A percentile compares a stretch with the other conserved stretches of the same genome.
phyloP scores from a whole-genome alignment of 2,113 vertebrate genomes.

The Lucifuga dentata region DNA sequence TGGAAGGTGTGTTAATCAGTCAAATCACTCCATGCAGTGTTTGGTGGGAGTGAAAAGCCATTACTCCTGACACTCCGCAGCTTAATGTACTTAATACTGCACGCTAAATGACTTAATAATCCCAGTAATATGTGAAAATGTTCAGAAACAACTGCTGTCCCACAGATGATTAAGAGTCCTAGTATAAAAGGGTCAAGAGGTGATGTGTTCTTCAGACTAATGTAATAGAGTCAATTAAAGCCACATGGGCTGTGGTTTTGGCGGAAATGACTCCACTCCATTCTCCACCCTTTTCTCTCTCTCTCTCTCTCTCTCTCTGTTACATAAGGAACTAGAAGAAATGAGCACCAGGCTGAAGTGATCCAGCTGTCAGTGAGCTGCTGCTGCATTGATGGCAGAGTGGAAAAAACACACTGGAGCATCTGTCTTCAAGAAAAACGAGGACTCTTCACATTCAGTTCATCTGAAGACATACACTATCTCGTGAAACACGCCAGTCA shows the following conservation, averaged over 20 bases:
- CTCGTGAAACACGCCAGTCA: not conserved
- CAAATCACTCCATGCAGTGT: not conserved
- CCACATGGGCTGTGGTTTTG: constrained; percentile 23
- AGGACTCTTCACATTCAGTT: not conserved
- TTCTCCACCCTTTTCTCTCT: constrained; percentile 24
- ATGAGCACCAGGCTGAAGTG: constrained; percentile 55
- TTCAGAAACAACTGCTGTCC: not conserved
- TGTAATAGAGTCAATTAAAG: constrained; percentile 43
- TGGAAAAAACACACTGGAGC: constrained; percentile 13
- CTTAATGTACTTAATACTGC: not conserved
- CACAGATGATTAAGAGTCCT: constrained; percentile 7
- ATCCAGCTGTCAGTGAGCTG: constrained; percentile 14
- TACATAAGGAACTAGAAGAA: constrained; percentile 56
- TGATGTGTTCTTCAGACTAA: constrained; percentile 38
- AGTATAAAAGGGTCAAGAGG: constrained; percentile 18
- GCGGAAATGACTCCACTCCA: constrained; percentile 20
- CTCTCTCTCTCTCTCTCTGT: constrained; percentile 7
- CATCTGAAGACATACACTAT: not conserved
- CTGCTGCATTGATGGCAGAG: constrained; percentile 2
- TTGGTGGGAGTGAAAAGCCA: constrained; percentile 4
- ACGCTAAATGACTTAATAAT: not conserved
- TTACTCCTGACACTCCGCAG: not conserved
- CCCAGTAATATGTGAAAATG: not conserved
- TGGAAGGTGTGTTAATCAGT: constrained; percentile 1
- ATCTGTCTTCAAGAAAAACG: constrained; percentile 24